Evolutionary conservation across 2,113 vertebrate species (phyloP).

Genomic region (Phrynocephalus versicolor): DNA sequence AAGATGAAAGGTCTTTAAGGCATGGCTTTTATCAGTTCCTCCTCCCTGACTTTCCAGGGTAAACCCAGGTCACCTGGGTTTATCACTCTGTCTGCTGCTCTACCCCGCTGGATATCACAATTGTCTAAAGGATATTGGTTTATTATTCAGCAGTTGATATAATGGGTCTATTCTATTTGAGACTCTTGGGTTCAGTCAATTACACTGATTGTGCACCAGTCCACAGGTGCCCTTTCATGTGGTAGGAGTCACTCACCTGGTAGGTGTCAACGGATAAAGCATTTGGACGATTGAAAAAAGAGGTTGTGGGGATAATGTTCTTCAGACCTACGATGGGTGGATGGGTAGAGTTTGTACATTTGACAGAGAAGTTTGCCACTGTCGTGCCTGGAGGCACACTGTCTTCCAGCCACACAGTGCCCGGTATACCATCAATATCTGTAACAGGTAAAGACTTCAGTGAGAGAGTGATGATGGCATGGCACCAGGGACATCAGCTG

Average conservation of each 20-base stretch:
- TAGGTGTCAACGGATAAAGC: not conserved
- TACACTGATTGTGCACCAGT: not conserved
- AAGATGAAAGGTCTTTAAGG: too few relatives aligned
- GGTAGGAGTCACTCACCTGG: not conserved
- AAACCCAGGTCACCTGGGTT: too few relatives aligned
- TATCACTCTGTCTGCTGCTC: too few relatives aligned
- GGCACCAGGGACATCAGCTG: not conserved
- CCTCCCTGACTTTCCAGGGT: too few relatives aligned
- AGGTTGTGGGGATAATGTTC: not conserved
- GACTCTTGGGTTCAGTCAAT: too few relatives aligned
- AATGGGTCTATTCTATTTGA: too few relatives aligned
- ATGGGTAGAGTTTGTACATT: not conserved
- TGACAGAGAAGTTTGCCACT: not conserved
- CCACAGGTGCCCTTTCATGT: too few relatives aligned
- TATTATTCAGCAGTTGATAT: too few relatives aligned
- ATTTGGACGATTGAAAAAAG: conserved; percentile 1
- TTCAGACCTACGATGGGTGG: not conserved
- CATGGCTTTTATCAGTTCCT: too few relatives aligned
- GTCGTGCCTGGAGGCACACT: not conserved
- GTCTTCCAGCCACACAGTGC: not conserved
- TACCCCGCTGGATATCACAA: too few relatives aligned
- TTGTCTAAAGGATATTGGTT: too few relatives aligned
- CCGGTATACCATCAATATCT: not conserved
- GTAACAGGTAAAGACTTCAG: not conserved
- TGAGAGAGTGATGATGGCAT: not conserved